phyloP scores from a whole-genome alignment of 2,888 invertebrate genomes.

The Frankliniella fusca region DNA sequence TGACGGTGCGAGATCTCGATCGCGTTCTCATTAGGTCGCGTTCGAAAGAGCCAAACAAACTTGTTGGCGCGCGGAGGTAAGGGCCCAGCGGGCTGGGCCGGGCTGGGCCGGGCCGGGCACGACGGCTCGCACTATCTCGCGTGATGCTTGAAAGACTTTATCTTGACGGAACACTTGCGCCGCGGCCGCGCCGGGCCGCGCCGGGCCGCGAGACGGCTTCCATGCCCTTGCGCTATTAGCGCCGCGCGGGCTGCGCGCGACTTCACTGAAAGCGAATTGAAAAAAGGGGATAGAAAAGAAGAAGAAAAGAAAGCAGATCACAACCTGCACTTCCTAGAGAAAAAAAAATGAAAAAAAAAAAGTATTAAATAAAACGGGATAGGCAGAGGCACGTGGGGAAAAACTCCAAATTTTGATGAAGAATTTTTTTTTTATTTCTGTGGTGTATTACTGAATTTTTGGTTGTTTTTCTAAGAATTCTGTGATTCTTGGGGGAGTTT shows the following conservation, averaged over 20 bases:
- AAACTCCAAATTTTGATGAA: too few species aligned
- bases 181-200: too few species aligned
- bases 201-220: not conserved
- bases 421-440: too few species aligned
- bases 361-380: too few species aligned
- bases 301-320: not conserved
- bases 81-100: not conserved
- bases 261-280: not conserved
- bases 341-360: too few species aligned
- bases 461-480: too few species aligned
- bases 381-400: too few species aligned
- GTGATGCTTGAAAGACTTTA: conserved; percentile 19
- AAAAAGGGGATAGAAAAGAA: not conserved
- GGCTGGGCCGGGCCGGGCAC: not conserved
- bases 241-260: not conserved
- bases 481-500: too few species aligned
- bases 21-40: not conserved
- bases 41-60: not conserved
- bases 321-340: too few species aligned
- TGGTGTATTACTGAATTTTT: too few species aligned
- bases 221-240: not conserved
- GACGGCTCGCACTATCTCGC: not conserved
- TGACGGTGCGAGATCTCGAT: too few species aligned
- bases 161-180: conserved; percentile 18
- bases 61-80: not conserved